Evolutionary conservation across 2,888 invertebrate species (phyloP), one percentile per base, ranked within the genome.

Genomic region (Orthosia incerta): DNA sequence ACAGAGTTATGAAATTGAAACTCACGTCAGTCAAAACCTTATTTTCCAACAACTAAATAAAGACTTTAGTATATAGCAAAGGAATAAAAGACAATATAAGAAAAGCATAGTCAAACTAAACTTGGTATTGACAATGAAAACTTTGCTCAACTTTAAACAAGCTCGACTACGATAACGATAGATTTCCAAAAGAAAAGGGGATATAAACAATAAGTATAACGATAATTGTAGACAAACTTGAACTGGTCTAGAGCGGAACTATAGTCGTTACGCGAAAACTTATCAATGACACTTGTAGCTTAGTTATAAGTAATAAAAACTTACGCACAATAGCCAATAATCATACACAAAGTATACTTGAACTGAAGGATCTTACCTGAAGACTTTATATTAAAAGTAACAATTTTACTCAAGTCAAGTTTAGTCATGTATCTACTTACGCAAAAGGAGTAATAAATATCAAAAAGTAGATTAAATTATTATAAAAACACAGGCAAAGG

Each of bases 101-200:
- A 53, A 9, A 53, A 48, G 48, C 11, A 11, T 26, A 18, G 15
- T 16, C n/a, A 20, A 45, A 73, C 16, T 20, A 67, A 31, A 39
- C 18, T 48, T 57, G n/a, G 7, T 50, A 39, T 48, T 55, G 39
- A 39, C 48, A 48, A 61, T 48, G 23, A 26, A 74, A 74, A 48
- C n/a, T 23, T 51, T 5, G 16, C 53, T n/a, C 16, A 20, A 23
- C 50, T 20, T 3, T 45, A 26, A n/a, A 73, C 18, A 23, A 46
- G 18, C 15, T 31, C 0, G 39, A 39, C 1, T 39, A 39, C 39
- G 39, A 39, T 1, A 13, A 51, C 5, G 26, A 46, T 59, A 18
- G 1, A 18, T 23, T 20, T 60, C 31, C 15, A 31, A 53, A 31
- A 31, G 4, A 23, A 53, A 53, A 26, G 4, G 11, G 16, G 15